Evolutionary conservation across 2,113 vertebrate genomes (phyloP).

Genomic region (Bucco capensis): DNA sequence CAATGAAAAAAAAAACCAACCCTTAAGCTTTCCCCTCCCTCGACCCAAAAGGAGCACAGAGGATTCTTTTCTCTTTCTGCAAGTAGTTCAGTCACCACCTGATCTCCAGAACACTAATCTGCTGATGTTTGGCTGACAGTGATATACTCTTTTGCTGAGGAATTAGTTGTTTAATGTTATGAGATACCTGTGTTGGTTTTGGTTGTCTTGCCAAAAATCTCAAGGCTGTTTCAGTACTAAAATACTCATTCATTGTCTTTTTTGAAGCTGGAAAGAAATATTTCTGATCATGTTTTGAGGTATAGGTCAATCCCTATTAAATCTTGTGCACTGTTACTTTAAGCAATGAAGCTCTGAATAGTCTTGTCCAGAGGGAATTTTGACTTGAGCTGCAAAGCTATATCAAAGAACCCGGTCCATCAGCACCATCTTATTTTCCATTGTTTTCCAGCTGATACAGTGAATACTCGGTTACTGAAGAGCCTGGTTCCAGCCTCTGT

Average conservation of each 20-base stretch:
- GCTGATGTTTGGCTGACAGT: neutral
- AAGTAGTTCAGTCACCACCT: neutral
- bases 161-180: neutral
- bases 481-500: constrained; percentile 83
- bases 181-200: neutral
- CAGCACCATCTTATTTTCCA: neutral
- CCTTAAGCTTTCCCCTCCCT: neutral
- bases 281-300: neutral
- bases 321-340: neutral
- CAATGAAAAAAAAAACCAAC: neutral
- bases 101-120: neutral
- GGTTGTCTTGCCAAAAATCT: neutral
- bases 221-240: neutral
- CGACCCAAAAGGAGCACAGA: neutral
- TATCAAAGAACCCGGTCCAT: neutral
- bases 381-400: neutral
- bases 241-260: neutral
- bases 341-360: neutral
- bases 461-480: constrained; percentile 81
- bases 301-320: neutral
- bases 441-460: constrained; percentile 67
- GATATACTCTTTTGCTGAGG: neutral
- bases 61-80: neutral
- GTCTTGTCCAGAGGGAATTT: neutral
- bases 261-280: neutral